These are phyloP conservation scores for Syngnathus scovelli DNA, from an alignment of 2,113 vertebrate genomes.

Conservation along the genomic window DNA sequence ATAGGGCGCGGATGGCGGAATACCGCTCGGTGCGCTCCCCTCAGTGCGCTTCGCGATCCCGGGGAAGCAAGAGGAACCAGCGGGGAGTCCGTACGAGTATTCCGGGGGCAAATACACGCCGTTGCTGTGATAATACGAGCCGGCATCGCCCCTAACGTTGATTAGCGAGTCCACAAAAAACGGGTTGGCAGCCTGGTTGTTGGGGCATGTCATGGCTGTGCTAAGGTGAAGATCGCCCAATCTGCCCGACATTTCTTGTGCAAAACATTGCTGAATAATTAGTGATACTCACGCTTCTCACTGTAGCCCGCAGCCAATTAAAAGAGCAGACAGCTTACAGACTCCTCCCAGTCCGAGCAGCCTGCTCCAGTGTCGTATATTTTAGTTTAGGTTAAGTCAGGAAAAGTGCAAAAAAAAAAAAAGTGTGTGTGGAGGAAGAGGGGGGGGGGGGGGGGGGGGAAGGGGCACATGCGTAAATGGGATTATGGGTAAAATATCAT, in stretches of 20 bases:
- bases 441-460: neutral
- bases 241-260: constrained; percentile 99
- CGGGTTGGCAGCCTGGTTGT: constrained; percentile 93
- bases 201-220: constrained; percentile 98
- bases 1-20: constrained; percentile 79
- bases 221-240: constrained; percentile 96
- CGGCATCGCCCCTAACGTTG: constrained; percentile 85
- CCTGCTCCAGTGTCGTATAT: constrained; percentile 80
- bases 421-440: neutral
- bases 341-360: constrained; percentile 89
- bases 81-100: constrained; percentile 90
- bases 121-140: constrained; percentile 84
- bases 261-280: constrained; percentile 99
- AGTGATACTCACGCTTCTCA: constrained; percentile 92
- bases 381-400: constrained; percentile 63
- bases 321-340: constrained; percentile 77
- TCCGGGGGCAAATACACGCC: constrained; percentile 90
- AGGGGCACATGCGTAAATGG: constrained; percentile 23
- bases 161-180: constrained; percentile 98
- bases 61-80: constrained; percentile 87
- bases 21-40: constrained; percentile 76
- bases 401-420: constrained; percentile 25
- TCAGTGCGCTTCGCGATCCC: constrained; percentile 89
- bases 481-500: constrained; percentile 23
- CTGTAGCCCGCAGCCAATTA: constrained; percentile 91